phyloP scores from a whole-genome alignment of 1,140 invertebrate genomes.

The Idris sp. region DNA sequence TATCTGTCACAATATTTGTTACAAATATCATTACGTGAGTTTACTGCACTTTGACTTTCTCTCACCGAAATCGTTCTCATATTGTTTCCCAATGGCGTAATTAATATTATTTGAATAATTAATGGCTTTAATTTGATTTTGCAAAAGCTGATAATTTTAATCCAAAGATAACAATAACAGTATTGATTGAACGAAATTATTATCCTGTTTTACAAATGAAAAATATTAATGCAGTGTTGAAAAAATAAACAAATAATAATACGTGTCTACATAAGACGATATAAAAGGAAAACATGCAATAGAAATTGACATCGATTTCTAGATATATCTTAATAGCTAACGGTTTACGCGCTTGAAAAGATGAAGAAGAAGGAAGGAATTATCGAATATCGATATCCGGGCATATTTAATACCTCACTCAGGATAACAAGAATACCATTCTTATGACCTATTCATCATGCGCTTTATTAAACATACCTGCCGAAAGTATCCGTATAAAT shows the following conservation, averaged over 20 bases:
- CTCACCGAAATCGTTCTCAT: not conserved
- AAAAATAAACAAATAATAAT: no score
- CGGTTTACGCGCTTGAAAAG: slow-evolving; percentile 4
- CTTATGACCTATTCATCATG: slow-evolving; percentile 33
- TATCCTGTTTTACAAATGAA: no score
- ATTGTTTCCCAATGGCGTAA: slow-evolving; percentile 12
- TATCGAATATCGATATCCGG: slow-evolving; percentile 51
- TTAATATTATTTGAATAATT: slow-evolving; percentile 41
- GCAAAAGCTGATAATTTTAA: slow-evolving; percentile 10
- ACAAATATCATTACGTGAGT: not conserved
- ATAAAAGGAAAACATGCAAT: slow-evolving; percentile 8
- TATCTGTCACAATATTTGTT: not conserved
- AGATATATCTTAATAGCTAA: slow-evolving; percentile 37
- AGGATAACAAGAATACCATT: slow-evolving; percentile 43
- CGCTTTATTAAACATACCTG: slow-evolving; percentile 47
- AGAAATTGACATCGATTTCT: slow-evolving; percentile 20
- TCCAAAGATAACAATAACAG: slow-evolving; percentile 5
- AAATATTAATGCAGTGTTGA: no score
- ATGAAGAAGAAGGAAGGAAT: slow-evolving; percentile 31
- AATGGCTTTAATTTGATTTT: slow-evolving; percentile 28
- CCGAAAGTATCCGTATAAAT: slow-evolving; percentile 34
- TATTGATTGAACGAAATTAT: slow-evolving; percentile 22
- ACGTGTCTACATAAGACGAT: no score
- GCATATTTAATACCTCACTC: slow-evolving; percentile 31
- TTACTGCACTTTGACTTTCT: slow-evolving; percentile 13